Evolutionary conservation across 2,888 invertebrate species (phyloP).

Genomic region (Portevinia maculata): DNA sequence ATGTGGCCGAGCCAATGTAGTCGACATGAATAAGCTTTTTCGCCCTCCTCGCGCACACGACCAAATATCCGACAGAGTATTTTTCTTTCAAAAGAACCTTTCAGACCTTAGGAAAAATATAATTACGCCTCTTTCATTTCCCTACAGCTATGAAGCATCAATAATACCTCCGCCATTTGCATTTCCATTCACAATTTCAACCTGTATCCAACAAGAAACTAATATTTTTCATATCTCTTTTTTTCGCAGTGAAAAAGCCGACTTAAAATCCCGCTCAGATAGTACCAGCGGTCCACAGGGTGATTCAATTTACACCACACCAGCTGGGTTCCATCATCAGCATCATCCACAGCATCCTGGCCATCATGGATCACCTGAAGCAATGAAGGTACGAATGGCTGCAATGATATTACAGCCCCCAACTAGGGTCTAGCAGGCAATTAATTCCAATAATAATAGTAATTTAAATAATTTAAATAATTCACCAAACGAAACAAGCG

Average conservation of each 20-base stretch:
- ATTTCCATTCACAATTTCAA: neutral
- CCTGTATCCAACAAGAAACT: too few relatives aligned
- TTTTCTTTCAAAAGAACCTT: too few relatives aligned
- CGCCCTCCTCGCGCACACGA: too few relatives aligned
- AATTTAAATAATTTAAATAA: conserved; percentile 74
- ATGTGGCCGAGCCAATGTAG: too few relatives aligned
- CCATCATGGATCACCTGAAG: conserved; percentile 86
- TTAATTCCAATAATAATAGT: conserved; percentile 78
- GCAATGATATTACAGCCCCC: conserved; percentile 95
- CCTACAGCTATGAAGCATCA: too few relatives aligned
- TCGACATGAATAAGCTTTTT: too few relatives aligned
- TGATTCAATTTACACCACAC: conserved; percentile 89
- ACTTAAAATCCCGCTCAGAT: conserved; percentile 83
- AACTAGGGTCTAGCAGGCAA: conserved; percentile 88
- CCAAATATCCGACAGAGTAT: too few relatives aligned
- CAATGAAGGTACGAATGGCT: conserved; percentile 95
- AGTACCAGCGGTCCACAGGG: conserved; percentile 86
- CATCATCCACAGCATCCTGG: conserved; percentile 79
- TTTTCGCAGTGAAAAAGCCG: conserved; percentile 82
- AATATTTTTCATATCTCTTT: neutral
- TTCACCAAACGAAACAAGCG: conserved; percentile 67
- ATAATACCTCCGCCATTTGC: too few relatives aligned
- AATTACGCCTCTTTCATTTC: too few relatives aligned
- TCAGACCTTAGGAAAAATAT: too few relatives aligned
- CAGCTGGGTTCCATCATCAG: conserved; percentile 83